Percentiles rank a stretch among this genome's conserved stretches.
These are phyloP conservation scores for Neostethus bicornis DNA, from an alignment of 2,797 vertebrate genomes.

Conservation along the genomic window DNA sequence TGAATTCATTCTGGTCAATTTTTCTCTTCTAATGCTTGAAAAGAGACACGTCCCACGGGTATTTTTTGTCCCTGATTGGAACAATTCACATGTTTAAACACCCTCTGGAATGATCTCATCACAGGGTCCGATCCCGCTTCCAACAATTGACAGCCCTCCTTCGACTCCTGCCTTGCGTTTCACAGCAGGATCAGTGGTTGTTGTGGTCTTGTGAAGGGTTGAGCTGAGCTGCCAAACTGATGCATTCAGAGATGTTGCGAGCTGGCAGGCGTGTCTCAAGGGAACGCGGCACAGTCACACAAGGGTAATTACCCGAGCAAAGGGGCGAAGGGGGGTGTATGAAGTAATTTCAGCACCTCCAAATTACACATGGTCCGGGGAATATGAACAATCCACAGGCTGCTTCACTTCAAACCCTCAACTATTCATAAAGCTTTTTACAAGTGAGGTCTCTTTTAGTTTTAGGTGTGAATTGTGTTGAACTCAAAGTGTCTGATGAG, in stretches of 20 bases:
- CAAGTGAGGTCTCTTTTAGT: slow-evolving; percentile 1
- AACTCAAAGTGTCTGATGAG: slow-evolving; percentile 24
- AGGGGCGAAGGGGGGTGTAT: slow-evolving; percentile 44
- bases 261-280: slow-evolving; percentile 33
- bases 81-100: slow-evolving; percentile 41
- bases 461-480: slow-evolving; percentile 29
- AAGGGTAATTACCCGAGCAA: slow-evolving; percentile 56
- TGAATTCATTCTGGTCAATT: slow-evolving; percentile 11
- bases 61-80: slow-evolving; percentile 31
- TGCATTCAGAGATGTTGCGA: slow-evolving; percentile 11
- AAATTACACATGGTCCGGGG: slow-evolving; percentile 63
- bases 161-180: slow-evolving; percentile 29
- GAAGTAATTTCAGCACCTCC: slow-evolving; percentile 60
- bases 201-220: slow-evolving; percentile 30
- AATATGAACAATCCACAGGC: slow-evolving; percentile 46
- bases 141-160: slow-evolving; percentile 65
- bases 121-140: slow-evolving; percentile 21
- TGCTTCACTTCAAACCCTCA: slow-evolving; percentile 15
- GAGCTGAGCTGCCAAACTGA: slow-evolving; percentile 25
- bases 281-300: slow-evolving; percentile 33
- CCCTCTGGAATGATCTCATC: slow-evolving; percentile 38
- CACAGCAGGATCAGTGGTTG: slow-evolving; percentile 35
- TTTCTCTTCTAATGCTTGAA: slow-evolving; percentile 32
- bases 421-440: slow-evolving; percentile 22
- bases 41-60: slow-evolving; percentile 17